Base-by-base conservation (phyloP, 1,140 invertebrate genomes). In the Pissodes strobi region DNA sequence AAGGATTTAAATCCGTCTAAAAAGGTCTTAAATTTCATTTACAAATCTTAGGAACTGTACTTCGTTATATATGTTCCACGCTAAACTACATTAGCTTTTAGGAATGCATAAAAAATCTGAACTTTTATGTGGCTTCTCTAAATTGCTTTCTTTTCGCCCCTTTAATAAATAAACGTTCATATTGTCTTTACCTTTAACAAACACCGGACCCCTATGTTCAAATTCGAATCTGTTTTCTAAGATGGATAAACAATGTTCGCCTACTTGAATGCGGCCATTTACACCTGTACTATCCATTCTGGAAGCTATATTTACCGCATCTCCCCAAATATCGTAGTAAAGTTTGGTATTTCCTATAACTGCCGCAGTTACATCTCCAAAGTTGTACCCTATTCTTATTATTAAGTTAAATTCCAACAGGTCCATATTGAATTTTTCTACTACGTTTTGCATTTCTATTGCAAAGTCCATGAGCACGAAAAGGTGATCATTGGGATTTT, bases 291-390 rank as follows among this genome's bases (percentile, higher is more conserved):
- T 95, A 75, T 99, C 96, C 96, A 93, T 97, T 52, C 96, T 82
- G 2, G 92, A 95, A 0, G 96, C 94, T 52, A 98, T 96, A 79
- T 99, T 99, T 0, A 98, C 95, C 0, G 96, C 94, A 79, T 99
- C 95, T 0, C 97, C 96, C 97, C 97, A 99, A 52, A 99, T 98
- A 77, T 98, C 97, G 69, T 97, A 99, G 73, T 95, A 94, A 13
- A 98, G 81, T 75, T 98, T 98, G 0, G 92, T 93, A 0, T 95
- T 97, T 0, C 96, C 96, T 46, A 98, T 97, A 0, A 99, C 95
- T 2, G 96, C 97, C 0, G 94, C 93, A 0, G 94, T 96, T 0
- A 97, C 93, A 69, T 97, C 93, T 0, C 95, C 95, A 63, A 86
- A 88, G 70, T 91, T 91, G 68, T 87, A 89, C 0, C 89, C 89